Evolutionary conservation across 2,797 vertebrate species (phyloP), one percentile per base, ranked within the genome.

Genomic region (Melanotaenia maccullochi): DNA sequence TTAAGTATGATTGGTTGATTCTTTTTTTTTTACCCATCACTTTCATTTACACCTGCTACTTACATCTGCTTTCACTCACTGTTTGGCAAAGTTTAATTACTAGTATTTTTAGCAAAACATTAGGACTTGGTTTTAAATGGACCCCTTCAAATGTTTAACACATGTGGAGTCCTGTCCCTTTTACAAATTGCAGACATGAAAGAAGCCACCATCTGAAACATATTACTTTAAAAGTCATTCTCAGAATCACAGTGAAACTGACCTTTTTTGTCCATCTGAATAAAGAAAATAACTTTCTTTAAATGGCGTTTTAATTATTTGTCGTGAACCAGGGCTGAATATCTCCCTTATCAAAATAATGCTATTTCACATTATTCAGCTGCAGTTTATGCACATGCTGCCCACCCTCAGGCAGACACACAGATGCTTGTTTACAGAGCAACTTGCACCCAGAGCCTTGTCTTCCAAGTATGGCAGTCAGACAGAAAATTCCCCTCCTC

Each of bases 381-480:
- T 76, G 60, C 60, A 72, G 52, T 57, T 28, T 62, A 67, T 67
- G 64, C 70, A 68, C 22, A 36, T 84, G 66, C 74, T 57, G 59
- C 65, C 80, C 61, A 40, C 20, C 24, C 75, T 60, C 73, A 60
- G 58, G 44, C 56, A 75, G 47, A 76, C 61, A 68, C 35, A 72
- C 59, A 47, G 66, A 44, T 20, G 14, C 59, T 85, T 89, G 89
- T 90, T 90, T 90, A 91, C 78, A 83, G 88, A 92, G 82, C 65
- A 1, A 61, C 68, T 70, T 78, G 79, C 78, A 78, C 79, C 68
- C 83, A 75, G 67, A 87, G 77, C 64, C 68, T 83, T 4, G 83
- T 85, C 81, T 91, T 89, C 93, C 91, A 91, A 92, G 91, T 93
- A 93, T 89, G 92, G 93, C 88, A 89, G 87, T 90, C 65, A 75